These are phyloP conservation scores for Apus apus DNA, from an alignment of 2,113 vertebrate genomes.

Conservation along the genomic window DNA sequence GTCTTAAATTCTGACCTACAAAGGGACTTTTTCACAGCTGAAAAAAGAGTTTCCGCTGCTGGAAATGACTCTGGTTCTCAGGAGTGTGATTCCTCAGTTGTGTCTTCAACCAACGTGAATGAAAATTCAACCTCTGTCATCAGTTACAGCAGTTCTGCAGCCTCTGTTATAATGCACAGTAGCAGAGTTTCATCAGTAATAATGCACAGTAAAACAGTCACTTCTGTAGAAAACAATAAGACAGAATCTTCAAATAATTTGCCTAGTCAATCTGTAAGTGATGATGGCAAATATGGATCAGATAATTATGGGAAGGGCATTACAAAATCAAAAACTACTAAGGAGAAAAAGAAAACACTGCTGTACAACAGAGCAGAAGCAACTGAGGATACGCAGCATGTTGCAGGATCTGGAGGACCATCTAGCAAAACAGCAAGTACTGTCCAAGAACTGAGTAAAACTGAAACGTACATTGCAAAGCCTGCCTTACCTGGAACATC, in stretches of 20 bases:
- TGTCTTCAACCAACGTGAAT: conserved; percentile 43
- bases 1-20: conserved; percentile 63
- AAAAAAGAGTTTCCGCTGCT: conserved; percentile 46
- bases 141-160: conserved; percentile 78
- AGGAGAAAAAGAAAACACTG: conserved; percentile 81
- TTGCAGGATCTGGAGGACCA: conserved; percentile 67
- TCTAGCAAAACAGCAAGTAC: conserved; percentile 62
- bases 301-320: conserved; percentile 52
- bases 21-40: conserved; percentile 51
- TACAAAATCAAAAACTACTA: conserved; percentile 70
- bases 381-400: conserved; percentile 75
- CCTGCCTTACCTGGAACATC: conserved; percentile 94
- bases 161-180: conserved; percentile 82
- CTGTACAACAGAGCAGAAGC: conserved; percentile 77
- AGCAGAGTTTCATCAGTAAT: conserved; percentile 81
- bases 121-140: conserved; percentile 79
- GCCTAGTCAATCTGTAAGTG: conserved; percentile 4
- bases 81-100: conserved; percentile 1
- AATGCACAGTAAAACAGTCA: conserved; percentile 75
- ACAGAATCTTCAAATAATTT: not conserved
- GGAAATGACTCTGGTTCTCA: not conserved
- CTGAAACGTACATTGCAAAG: conserved; percentile 95
- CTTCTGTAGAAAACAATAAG: conserved; percentile 44
- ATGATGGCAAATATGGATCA: conserved; percentile 36
- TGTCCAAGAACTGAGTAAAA: conserved; percentile 78